Base-by-base conservation (phyloP, 2,888 invertebrate genomes). In the Pteria penguin region DNA sequence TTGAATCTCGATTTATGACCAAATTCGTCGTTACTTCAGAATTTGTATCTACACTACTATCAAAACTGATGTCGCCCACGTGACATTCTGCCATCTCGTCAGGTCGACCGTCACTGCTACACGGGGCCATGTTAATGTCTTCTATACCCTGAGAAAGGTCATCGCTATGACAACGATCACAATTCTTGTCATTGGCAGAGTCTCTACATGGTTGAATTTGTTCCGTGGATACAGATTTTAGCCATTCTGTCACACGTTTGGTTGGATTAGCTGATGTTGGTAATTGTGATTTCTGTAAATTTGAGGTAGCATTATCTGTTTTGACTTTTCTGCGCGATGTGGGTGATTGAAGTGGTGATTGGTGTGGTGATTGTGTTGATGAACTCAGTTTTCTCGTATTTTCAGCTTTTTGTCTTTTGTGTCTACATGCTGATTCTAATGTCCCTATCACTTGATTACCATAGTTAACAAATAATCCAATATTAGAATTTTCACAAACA, bases 241-340 rank as follows among this genome's bases (percentile, higher is more conserved):
- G 85, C 91, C 91, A 91, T 72, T 90, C 90, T 22, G 89, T 89
- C 11, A 90, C 91, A 22, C 91, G 82, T 65, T 86, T 87, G 22
- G 86, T 86, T 4, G 88, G 86, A 72, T 79, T 86, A 24, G 83
- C 76, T 27, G 86, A 79, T 4, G 78, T 75, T 36, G 88, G 87
- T 26, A 87, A 78, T 58, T 85, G 82, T 27, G 84, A 78, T 60
- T 86, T 87, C 52, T 78, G 82, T 26, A 86, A 45, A 61, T 83
- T 84, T 1, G 80, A 61, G n/a, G 78, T 65, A n/a, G 73, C 29
- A 31, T 72, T 69, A 57, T 70, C 27, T 62, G 33, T 14, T 61
- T 62, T 70, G 26, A 68, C 29, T 76, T 87, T 88, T 36, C 86
- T 80, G 5, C 78, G 57, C 26, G 79, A 55, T 32, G 83, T 76